A percentile compares a stretch with the other conserved stretches of the same genome.
These are phyloP conservation scores for Aphidius ervi DNA, from an alignment of 1,140 invertebrate species.

Conservation along the genomic window DNA sequence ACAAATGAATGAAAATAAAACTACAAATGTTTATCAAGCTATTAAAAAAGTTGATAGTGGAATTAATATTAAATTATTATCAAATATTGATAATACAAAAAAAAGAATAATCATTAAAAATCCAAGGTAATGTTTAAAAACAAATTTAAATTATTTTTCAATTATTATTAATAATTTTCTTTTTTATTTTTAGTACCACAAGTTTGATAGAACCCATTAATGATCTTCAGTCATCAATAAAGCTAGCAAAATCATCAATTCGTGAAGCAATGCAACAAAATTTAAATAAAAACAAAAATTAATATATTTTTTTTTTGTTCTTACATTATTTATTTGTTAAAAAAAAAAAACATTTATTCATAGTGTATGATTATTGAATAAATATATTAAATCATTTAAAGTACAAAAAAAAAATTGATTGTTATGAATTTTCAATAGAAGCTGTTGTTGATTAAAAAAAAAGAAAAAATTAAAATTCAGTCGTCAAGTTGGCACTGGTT, in stretches of 20 bases:
- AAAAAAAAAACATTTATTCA: too few species aligned
- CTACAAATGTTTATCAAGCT: conserved; percentile 33
- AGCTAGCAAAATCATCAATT: conserved; percentile 36
- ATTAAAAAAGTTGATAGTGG: conserved; percentile 37
- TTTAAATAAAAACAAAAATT: conserved; percentile 11
- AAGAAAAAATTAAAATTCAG: too few species aligned
- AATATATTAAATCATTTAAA: not conserved
- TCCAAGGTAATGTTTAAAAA: conserved; percentile 29
- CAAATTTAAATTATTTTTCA: conserved; percentile 1
- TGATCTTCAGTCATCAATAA: conserved; percentile 37
- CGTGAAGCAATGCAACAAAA: conserved; percentile 36
- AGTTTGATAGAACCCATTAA: conserved; percentile 37
- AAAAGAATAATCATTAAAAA: conserved; percentile 42
- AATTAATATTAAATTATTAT: conserved; percentile 39
- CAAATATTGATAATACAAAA: conserved; percentile 25
- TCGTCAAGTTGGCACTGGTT: too few species aligned
- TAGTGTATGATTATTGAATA: not conserved
- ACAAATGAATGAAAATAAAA: not conserved
- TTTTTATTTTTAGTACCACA: conserved; percentile 33
- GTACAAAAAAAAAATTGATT: conserved; percentile 7
- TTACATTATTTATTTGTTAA: not conserved
- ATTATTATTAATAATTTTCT: conserved; percentile 15
- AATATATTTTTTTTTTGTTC: conserved; percentile 11
- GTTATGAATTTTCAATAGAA: not conserved
- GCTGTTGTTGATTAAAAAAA: too few species aligned